A percentile compares a stretch with the other conserved stretches of the same genome.
phyloP scores from a whole-genome alignment of 2,888 invertebrate genomes.

The Eristalis pertinax region DNA sequence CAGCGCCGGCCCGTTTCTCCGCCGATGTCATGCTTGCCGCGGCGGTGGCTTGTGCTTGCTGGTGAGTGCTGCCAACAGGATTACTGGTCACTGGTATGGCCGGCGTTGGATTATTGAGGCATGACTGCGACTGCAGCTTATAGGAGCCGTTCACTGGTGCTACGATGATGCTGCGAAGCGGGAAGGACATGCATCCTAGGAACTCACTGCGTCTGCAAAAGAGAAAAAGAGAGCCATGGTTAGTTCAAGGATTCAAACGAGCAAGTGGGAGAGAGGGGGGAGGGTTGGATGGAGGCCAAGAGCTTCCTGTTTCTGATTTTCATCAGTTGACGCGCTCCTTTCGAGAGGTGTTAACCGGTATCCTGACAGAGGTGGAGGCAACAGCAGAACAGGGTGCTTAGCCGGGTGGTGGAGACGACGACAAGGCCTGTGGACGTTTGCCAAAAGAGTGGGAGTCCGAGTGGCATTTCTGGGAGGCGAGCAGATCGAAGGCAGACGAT shows the following conservation, averaged over 20 bases:
- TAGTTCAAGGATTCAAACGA: conserved; percentile 18
- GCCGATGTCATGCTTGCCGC: conserved; percentile 62
- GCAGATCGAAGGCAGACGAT: neutral
- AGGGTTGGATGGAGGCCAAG: conserved; percentile 19
- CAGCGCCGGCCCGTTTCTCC: conserved; percentile 47
- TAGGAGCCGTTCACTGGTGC: conserved; percentile 87
- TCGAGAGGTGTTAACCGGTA: conserved; percentile 17
- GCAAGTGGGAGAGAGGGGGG: neutral
- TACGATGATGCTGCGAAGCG: conserved; percentile 90
- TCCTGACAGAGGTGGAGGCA: neutral
- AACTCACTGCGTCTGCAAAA: conserved; percentile 94
- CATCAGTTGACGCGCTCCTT: neutral
- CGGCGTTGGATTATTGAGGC: conserved; percentile 82
- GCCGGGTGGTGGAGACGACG: neutral
- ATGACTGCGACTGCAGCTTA: conserved; percentile 87
- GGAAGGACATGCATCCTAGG: conserved; percentile 96
- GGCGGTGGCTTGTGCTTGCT: conserved; percentile 30
- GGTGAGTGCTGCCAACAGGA: conserved; percentile 53
- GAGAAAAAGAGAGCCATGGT: conserved; percentile 74
- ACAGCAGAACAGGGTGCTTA: neutral
- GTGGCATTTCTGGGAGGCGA: neutral
- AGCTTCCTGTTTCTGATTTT: conserved; percentile 14
- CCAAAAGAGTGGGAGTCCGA: neutral
- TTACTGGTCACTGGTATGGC: conserved; percentile 60
- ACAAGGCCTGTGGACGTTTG: neutral